Base-by-base conservation (phyloP, 2,888 invertebrate species). In the Hydroisotoma schaefferi region DNA sequence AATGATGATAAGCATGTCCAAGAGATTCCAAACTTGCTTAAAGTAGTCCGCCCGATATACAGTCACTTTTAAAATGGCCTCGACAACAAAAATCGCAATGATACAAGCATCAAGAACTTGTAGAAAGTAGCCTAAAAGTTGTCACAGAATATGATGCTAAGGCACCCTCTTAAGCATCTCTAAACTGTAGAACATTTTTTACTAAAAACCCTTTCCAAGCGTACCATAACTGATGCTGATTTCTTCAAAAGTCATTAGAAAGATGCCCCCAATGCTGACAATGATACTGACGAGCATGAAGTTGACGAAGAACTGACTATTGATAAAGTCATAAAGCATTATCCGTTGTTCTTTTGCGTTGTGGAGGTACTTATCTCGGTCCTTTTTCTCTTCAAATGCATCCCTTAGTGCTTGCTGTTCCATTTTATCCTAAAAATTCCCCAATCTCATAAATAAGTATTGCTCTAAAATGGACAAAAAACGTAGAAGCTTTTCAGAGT, bases 21-120 rank as follows among this genome's bases (percentile, higher is more conserved):
- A 28, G 29, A 65, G 23, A 52, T 70, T 70, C 62, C 68, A 69
- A 4, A 55, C 48, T 28, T 57, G 54, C 47, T 62, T 59, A 33
- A 70, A 70, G 27, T 70, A 70, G 29, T 70, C 68, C 12, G 59
- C 62, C 57, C 58, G 57, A 49, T 70, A 70, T 40, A 70, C 66
- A 2, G 56, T 49, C 10, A 70, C 65, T 53, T 70, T 70, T 10
- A 68, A 55, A 4, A 56, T 56, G 10, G 68, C 70, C 57, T 70
- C 70, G 2, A 67, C 63, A 18, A 70, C 55, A 40, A 70, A 70
- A 10, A 70, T 57, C 1, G 63, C 68, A 43, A 70, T 70, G 23
- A 68, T 65, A 18, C 65, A 61, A 22, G 60, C 55, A 26, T 70
- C 70, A 61, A 67, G 10, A 1, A 70, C 18, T 26, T n/a, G n/a